phyloP scores from a whole-genome alignment of 2,113 vertebrate genomes.

The Perccottus glenii region DNA sequence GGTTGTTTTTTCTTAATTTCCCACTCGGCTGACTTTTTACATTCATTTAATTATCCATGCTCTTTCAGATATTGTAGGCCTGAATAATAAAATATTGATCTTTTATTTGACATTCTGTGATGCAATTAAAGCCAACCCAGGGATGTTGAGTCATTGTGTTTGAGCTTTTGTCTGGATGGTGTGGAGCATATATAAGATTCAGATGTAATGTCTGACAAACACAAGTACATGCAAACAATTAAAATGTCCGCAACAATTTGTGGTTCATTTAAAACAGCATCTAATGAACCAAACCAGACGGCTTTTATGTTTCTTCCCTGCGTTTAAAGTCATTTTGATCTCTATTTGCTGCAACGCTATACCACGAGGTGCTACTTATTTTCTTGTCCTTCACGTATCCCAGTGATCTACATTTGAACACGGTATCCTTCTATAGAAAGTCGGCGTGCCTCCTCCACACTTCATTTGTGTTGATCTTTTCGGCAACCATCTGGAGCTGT shows the following conservation, averaged over 20 bases:
- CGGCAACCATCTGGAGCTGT: neutral
- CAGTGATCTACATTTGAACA: neutral
- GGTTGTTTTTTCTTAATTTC: conserved; percentile 14
- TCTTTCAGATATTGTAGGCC: conserved; percentile 48
- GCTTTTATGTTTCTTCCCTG: neutral
- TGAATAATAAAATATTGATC: conserved; percentile 57
- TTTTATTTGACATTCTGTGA: conserved; percentile 57
- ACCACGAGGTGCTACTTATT: too few relatives aligned
- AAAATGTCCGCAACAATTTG: conserved; percentile 5
- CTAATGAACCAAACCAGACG: conserved; percentile 11
- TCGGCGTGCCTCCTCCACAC: neutral
- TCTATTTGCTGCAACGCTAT: neutral
- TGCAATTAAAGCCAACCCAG: conserved; percentile 43
- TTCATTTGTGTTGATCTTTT: conserved; percentile 16
- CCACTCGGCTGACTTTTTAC: neutral
- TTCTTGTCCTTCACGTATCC: too few relatives aligned
- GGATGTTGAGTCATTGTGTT: conserved; percentile 11
- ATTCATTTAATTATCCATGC: conserved; percentile 47
- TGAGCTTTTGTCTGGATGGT: conserved; percentile 19
- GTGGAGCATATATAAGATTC: conserved; percentile 15
- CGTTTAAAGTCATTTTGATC: too few relatives aligned
- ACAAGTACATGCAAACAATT: conserved; percentile 44
- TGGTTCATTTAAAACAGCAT: too few relatives aligned
- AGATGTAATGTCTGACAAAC: conserved; percentile 60
- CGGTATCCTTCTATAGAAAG: neutral